A percentile compares a stretch with the other conserved stretches of the same genome.
Conservation (phyloP, 1,140 invertebrate species). For the Cryptotermes secundus region DNA sequence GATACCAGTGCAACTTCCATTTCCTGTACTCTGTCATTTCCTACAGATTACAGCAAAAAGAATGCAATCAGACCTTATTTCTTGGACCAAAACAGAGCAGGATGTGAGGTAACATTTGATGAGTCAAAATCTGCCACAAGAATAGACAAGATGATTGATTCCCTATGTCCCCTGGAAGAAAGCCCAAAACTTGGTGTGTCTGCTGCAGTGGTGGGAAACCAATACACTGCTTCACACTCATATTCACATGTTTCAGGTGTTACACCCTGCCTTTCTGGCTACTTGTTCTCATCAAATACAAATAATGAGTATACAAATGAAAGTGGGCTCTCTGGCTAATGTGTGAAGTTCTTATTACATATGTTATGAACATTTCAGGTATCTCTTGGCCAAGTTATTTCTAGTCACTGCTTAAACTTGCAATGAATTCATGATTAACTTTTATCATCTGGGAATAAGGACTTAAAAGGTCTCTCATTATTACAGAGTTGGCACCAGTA, state of each 20-base stretch:
- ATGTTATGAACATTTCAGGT: no score
- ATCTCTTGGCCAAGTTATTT: no score
- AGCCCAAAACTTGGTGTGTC: background rate
- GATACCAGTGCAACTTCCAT: background rate
- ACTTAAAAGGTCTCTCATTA: no score
- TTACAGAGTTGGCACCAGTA: no score
- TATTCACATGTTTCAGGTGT: background rate
- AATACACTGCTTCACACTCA: background rate
- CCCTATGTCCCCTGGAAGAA: background rate
- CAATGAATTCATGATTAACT: no score
- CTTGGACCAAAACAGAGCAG: background rate
- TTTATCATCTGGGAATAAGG: no score
- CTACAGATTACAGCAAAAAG: background rate
- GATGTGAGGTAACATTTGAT: background rate
- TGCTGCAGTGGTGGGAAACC: background rate
- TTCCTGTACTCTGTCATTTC: background rate
- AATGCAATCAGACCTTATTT: background rate
- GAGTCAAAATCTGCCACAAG: background rate
- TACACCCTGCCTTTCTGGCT: background rate
- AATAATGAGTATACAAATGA: background rate
- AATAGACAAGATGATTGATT: background rate
- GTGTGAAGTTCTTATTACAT: no score
- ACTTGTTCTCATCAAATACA: background rate
- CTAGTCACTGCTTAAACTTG: no score
- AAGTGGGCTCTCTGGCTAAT: background rate